Evolutionary conservation across 2,888 invertebrate genomes (phyloP), one percentile per base, ranked within the genome.

Genomic region (Embidobia sp.): DNA sequence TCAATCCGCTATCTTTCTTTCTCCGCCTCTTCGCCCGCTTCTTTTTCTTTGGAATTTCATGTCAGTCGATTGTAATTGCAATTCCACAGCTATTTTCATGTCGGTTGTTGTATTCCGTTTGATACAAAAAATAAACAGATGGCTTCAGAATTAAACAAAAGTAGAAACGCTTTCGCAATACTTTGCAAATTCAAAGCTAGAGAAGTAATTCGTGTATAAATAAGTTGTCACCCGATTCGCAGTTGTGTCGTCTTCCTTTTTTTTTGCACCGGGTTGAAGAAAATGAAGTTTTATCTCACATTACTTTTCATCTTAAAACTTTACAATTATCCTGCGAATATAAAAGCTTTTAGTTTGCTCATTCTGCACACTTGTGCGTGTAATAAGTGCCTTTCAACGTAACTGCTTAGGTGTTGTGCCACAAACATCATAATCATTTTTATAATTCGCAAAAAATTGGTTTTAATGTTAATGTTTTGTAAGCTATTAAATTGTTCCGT

Each of bases 291-390:
- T 57, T 46, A 57, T 67, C 15, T 67, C 26, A 8, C 18, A 48
- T 48, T 57, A 29, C 37, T 46, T 55, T 33, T 46, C 55, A 46
- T 66, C 55, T 53, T 35, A 44, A 42, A 67, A 67, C 48, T 67
- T 57, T 7, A 18, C 49, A 57, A 57, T 67, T 67, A 49, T 57
- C 16, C 33, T 37, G 57, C 48, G 13, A 42, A 48, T 69, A 69
- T 69, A 57, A 57, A 69, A 57, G 69, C 48, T 69, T 49, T 48
- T 31, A 37, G 42, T 48, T 69, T 42, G 48, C 31, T 37, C 57
- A 69, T 49, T 44, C 42, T 51, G 51, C 29, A 26, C 61, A 63
- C 49, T 48, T 51, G 63, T 51, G 19, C 40, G 63, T 37, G 48
- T n/a, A 48, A 49, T 22, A 22, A 63, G 49, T 49, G 35, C n/a